These are phyloP conservation scores for Hyles lineata DNA, from an alignment of 2,888 invertebrate species.

Conservation along the genomic window DNA sequence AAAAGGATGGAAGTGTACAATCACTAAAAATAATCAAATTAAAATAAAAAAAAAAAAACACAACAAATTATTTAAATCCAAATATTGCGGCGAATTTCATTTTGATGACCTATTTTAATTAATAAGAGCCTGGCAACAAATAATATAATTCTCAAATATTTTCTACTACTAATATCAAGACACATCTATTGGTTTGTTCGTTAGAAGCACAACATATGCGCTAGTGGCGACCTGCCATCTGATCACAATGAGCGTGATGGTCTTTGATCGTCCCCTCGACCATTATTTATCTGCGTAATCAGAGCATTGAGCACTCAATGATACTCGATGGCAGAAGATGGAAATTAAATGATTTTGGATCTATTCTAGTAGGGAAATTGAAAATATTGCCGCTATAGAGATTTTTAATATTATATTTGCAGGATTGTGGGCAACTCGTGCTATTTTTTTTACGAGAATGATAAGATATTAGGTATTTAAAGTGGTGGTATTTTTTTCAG, in stretches of 20 bases:
- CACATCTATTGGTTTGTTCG: neutral
- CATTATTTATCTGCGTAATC: constrained; percentile 71
- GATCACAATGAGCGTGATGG: constrained; percentile 74
- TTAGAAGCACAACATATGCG: constrained; percentile 74
- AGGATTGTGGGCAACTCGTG: no score
- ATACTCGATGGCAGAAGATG: constrained; percentile 45
- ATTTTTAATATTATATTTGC: no score
- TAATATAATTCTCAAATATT: neutral
- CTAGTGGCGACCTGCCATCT: constrained; percentile 69
- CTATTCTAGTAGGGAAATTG: neutral
- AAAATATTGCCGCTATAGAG: neutral
- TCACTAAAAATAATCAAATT: neutral
- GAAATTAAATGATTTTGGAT: constrained; percentile 15
- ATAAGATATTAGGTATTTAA: no score
- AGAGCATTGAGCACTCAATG: constrained; percentile 59
- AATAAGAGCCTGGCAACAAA: no score
- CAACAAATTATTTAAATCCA: no score
- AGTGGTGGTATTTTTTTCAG: no score
- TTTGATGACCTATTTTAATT: no score
- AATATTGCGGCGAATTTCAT: no score
- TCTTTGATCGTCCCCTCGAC: constrained; percentile 54
- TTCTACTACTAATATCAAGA: constrained; percentile 51
- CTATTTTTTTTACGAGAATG: no score
- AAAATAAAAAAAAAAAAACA: no score
- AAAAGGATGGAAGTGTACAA: neutral